These are phyloP conservation scores for Phymorhynchus buccinoides DNA, from an alignment of 1,140 invertebrate genomes.

Conservation along the genomic window DNA sequence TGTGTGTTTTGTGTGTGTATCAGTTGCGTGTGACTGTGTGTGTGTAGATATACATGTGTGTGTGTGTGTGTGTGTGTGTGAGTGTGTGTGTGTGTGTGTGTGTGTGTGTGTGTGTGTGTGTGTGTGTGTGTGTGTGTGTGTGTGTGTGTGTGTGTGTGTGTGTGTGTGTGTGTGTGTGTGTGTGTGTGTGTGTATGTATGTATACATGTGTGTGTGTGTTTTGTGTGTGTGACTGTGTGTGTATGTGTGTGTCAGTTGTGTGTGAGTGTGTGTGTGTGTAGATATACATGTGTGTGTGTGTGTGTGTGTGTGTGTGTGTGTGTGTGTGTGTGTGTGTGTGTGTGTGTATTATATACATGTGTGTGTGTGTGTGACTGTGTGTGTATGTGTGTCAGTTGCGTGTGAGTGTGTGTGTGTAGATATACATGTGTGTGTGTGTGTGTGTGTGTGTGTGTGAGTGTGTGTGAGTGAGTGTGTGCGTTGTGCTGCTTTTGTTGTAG, in stretches of 20 bases:
- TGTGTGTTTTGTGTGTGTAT: conserved; percentile 14
- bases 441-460: conserved; percentile 21
- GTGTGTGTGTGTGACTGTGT: too few relatives aligned
- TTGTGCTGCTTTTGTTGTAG: too few relatives aligned
- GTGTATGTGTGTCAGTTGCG: conserved; percentile 10
- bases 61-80: background rate
- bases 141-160: conserved; percentile 1
- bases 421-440: conserved; percentile 5
- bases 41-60: background rate
- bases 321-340: too few relatives aligned
- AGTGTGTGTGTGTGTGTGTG: background rate
- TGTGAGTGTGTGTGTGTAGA: conserved; percentile 7
- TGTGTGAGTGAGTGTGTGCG: background rate
- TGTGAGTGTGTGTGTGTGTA: background rate
- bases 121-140: conserved; percentile 27
- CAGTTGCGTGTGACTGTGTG: background rate
- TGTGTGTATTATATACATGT: too few relatives aligned
- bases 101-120: conserved; percentile 25
- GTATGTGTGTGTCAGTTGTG: background rate
- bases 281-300: background rate
- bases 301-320: too few relatives aligned
- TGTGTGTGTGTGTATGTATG: background rate
- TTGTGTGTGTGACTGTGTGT: background rate
- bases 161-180: background rate
- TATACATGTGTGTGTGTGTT: background rate